Base-by-base conservation (phyloP, 2,113 vertebrate genomes). In the Martes martes region DNA sequence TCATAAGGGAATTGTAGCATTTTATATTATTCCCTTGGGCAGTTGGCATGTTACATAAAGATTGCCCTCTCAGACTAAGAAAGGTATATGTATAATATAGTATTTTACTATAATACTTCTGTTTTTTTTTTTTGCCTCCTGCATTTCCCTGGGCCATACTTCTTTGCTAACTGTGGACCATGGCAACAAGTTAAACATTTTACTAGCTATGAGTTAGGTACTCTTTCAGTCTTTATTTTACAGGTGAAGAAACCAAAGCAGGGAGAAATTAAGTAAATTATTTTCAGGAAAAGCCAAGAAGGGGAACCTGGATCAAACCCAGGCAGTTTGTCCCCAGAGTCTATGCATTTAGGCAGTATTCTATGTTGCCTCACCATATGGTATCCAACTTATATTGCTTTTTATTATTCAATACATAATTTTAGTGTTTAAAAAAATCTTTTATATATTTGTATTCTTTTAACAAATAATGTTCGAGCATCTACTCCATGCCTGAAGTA, bases 191-290 rank as follows among this genome's bases (percentile, higher is more conserved):
- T 91, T 80, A 91, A 92, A 78, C 50, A 83, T 92, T 13, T 95
- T 94, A 83, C 78, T 92, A 97, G n/a, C 24, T 79, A 7, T 67
- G 76, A 94, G n/a, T 94, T 96, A 85, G 78, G 85, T 78, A 9
- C 57, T 93, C 3, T 93, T 97, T 94, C 67, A 63, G n/a, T 95
- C 69, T 96, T 90, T 26, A 63, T 90, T 96, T 97, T 91, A 87
- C 6, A 83, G 88, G 33, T 71, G 80, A 96, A 91, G 55, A 74
- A 74, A 93, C 61, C 80, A 97, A 73, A 92, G 42, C 47, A 91
- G 50, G 87, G 95, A 93, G 55, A 57, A 69, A 42, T 93, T 95
- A 78, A 69, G 14, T 28, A 47, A 92, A 11, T 92, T 74, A n/a
- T 91, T 33, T 23, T 85, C 45, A 55, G 50, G 87, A 33, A 87